Base-by-base conservation (phyloP, 2,113 vertebrate species). In the Hippocampus comes region DNA sequence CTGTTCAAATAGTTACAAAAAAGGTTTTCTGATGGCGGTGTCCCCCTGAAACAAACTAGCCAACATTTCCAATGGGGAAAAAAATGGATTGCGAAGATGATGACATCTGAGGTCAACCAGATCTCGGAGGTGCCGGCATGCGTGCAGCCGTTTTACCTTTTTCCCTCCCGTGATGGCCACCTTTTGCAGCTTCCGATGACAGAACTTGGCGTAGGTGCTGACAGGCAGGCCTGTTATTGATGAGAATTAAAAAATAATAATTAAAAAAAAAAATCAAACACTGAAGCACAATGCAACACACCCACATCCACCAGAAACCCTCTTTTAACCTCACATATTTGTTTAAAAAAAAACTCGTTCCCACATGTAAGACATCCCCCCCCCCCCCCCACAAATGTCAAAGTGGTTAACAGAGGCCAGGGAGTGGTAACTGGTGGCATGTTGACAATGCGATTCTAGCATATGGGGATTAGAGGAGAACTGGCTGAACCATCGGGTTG, bases 181-280 rank as follows among this genome's bases (percentile, higher is more conserved):
- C 71, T 95, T 96, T 88, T 94, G 94, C 59, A 97, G 93, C 20
- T 96, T 96, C 68, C 95, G 87, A 78, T 95, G 91, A 88, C 95
- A 97, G 89, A 95, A 97, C 59, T 93, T 95, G 71, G 94, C 94
- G 0, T 96, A 96, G 1, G 94, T 95, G 88, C 95, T 96, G 84
- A 97, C 88, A 4, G 95, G 94, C 63, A 96, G 88, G 71, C 93
- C 95, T 96, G 86, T 14, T 30, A 0, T 6, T 56, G 61, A 72
- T 81, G 23, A 82, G n/a, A 38, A 38, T 38, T 38, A 38, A 81
- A 27, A 48, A 21, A 48, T 2, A 48, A 46, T 59, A 27, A 27
- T 27, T 27, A 25, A 25, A 25, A 27, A 48, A 71, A 20, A 21
- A 42, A 48, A 46, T 61, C 63, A 21, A 74, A n/a, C 20, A 59